Conservation (phyloP, 1,140 invertebrate species). For the Leptinotarsa texana region DNA sequence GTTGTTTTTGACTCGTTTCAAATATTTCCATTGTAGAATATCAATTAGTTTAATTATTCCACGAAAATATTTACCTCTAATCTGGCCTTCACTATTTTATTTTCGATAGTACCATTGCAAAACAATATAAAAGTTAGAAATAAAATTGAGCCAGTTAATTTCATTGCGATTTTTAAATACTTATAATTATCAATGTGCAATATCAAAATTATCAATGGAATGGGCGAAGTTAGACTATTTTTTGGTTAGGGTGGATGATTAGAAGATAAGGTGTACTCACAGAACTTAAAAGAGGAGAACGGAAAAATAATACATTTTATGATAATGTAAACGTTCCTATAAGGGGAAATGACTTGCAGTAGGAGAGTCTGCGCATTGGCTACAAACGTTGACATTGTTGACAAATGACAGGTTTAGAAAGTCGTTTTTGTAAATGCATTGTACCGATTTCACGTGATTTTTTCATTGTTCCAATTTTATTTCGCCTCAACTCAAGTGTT, state of each 20-base stretch:
- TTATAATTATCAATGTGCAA: neutral
- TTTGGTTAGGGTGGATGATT: no score
- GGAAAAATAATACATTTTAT: constrained; percentile 1
- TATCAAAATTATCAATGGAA: no score
- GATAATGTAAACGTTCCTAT: neutral
- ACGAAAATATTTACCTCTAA: constrained; percentile 28
- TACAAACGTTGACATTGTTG: neutral
- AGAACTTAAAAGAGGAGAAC: constrained; percentile 4
- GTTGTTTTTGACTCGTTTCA: no score
- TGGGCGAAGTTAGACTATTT: no score
- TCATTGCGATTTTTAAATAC: neutral
- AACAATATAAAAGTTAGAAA: neutral
- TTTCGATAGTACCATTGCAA: neutral
- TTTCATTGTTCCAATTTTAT: neutral
- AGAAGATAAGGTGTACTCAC: neutral
- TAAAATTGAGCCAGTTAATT: neutral
- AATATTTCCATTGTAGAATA: no score
- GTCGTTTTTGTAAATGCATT: neutral
- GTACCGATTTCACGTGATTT: neutral
- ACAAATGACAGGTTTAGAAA: neutral
- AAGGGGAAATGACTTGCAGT: neutral
- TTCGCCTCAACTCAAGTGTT: neutral
- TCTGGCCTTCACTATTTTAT: constrained; percentile 32
- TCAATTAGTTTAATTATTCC: no score
- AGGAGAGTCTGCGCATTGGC: neutral